phyloP scores from a whole-genome alignment of 2,888 invertebrate genomes.

The Fragum whitleyi region DNA sequence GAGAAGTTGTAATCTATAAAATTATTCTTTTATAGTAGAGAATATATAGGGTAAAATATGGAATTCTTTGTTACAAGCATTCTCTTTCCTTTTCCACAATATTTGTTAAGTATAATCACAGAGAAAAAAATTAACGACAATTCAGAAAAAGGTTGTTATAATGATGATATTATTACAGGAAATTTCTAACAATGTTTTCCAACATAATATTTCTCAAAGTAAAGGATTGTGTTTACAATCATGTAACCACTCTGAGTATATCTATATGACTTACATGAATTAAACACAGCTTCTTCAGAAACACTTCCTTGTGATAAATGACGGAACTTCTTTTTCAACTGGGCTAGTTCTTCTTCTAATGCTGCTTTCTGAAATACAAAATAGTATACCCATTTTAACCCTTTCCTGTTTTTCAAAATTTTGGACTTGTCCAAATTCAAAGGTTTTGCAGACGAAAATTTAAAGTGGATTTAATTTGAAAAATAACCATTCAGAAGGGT shows the following conservation, averaged over 20 bases:
- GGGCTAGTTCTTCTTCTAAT: conserved; percentile 46
- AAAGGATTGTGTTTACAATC: no score
- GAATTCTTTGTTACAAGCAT: not conserved
- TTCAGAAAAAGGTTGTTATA: no score
- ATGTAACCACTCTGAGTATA: no score
- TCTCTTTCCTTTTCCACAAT: not conserved
- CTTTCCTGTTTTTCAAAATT: not conserved
- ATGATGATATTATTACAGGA: not conserved
- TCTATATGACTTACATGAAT: conserved; percentile 22
- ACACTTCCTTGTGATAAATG: not conserved
- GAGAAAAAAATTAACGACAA: no score
- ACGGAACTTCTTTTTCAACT: conserved; percentile 29
- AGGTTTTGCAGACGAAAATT: no score
- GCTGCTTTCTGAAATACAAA: conserved; percentile 55
- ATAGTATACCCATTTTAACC: not conserved
- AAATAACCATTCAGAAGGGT: no score
- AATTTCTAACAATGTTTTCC: not conserved
- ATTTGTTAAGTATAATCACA: no score
- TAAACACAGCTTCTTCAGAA: not conserved
- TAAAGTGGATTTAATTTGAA: no score
- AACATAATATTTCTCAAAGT: not conserved
- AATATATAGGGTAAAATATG: not conserved
- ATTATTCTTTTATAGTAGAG: no score
- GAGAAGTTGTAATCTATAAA: no score
- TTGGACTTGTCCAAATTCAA: not conserved